Conservation (phyloP, 2,797 vertebrate species). For the Diplodus puntazzo region DNA sequence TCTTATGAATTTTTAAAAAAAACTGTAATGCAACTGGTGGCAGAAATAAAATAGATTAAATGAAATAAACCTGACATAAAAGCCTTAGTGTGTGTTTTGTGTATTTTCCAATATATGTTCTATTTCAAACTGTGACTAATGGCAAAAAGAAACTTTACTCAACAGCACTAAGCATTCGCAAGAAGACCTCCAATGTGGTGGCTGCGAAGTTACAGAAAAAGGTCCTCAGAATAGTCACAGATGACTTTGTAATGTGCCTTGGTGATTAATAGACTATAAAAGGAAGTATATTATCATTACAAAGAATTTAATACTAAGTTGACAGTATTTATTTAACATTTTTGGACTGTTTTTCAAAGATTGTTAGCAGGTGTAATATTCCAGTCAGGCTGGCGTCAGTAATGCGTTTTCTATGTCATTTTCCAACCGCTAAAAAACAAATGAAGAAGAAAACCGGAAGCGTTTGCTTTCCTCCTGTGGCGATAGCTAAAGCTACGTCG, state of each 20-base stretch:
- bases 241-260: neutral
- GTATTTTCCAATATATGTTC: neutral
- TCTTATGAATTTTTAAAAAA: neutral
- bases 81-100: constrained; percentile 6
- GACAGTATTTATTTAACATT: neutral
- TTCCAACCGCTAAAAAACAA: neutral
- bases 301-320: neutral
- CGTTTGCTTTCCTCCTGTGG: constrained; percentile 36
- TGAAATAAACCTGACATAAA: neutral
- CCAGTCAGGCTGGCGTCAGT: neutral
- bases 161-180: neutral
- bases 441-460: constrained; percentile 75
- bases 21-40: constrained; percentile 12
- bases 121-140: neutral
- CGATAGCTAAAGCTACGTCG: constrained; percentile 62
- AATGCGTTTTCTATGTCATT: neutral
- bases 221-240: neutral
- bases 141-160: neutral
- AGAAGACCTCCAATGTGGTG: neutral
- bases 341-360: neutral
- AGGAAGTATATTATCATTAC: neutral
- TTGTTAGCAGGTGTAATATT: neutral
- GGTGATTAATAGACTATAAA: neutral
- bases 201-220: neutral
- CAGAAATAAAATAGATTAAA: constrained; percentile 26